Evolutionary conservation across 2,113 vertebrate genomes (phyloP), one percentile per base, ranked within the genome.

Genomic region (Cololabis saira): DNA sequence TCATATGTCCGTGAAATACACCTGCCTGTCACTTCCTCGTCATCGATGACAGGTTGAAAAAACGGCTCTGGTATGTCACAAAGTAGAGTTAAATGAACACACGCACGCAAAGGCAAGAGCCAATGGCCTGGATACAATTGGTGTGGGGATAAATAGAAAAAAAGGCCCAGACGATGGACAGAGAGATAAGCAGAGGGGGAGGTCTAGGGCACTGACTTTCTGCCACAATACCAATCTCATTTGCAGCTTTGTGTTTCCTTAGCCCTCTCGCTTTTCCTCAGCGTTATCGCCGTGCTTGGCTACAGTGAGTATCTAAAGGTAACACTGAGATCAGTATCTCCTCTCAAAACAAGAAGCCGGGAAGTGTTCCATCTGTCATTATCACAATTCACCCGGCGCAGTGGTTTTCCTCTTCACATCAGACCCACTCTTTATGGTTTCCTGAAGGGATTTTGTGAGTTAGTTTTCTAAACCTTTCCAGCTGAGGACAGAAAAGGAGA

Each of bases 341-440:
- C 49, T 49, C 63, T 71, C 71, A 78, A 80, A 86, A 88, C 78
- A 87, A 83, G 67, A 66, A 85, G 82, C 69, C 86, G 86, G 89
- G 87, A 92, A 91, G 87, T 81, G 82, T 87, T 84, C 79, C 47
- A 54, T 81, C 80, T 86, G 80, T 90, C 84, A 84, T 83, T 76
- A 88, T 80, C 88, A 82, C 83, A 83, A 67, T 78, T 85, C 79
- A 84, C 63, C 55, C 74, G 63, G 75, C 57, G 62, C 74, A 70
- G 84, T 70, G 82, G 73, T 76, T 89, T 91, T 89, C 84, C 82
- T 89, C 60, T 71, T 85, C 73, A 81, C 69, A 81, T 88, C 76
- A 86, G 61, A 80, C 83, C 70, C 45, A 69, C 57, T 78, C 76
- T 81, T 88, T 79, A 87, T 78, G 74, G 74, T 82, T 87, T 87